Evolutionary conservation across 2,797 vertebrate genomes (phyloP), one percentile per base, ranked within the genome.

Genomic region (Danio albolineatus): DNA sequence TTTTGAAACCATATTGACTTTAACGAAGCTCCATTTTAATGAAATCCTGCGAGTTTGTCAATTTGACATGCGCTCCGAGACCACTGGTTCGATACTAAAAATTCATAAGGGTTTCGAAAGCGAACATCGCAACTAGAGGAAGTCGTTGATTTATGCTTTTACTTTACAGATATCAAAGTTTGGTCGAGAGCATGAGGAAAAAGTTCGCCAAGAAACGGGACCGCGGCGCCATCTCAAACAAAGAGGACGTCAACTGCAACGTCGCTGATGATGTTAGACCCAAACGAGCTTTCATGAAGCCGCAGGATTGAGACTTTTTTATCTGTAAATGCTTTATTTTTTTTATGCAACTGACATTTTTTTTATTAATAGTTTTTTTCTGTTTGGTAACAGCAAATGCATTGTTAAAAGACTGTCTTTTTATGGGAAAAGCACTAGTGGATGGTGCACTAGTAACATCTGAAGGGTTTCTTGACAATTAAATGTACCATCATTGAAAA

Each of bases 121-220:
- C 3, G 28, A 28, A 28, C 28, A 28, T 28, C 28, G 28, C 28
- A 1, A 28, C 28, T 28, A 28, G 21, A 6, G 0, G 46, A 49
- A 41, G 0, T 49, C 10, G 4, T 1, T 2, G 8, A 12, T 19
- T 43, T 10, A 1, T 10, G 28, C 28, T 28, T 28, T 28, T 28
- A 3, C 28, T 28, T 39, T 14, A 46, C 79, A 95, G 94, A 83
- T 95, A 95, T 48, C 92, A 93, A 87, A 92, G 87, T 84, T 83
- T 95, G 66, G 93, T 95, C 0, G 89, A 84, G 10, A 93, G 89
- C 89, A 92, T 94, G 90, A 94, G 91, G 86, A 94, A 90, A 74
- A 94, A 90, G 85, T 95, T 93, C 87, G 89, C 87, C 4, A 93
- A 89, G 60, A 95, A 95, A 78, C 87, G 93, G 0, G 83, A 92